Evolutionary conservation across 2,888 invertebrate genomes (phyloP).

Genomic region (Sesamia inferens): DNA sequence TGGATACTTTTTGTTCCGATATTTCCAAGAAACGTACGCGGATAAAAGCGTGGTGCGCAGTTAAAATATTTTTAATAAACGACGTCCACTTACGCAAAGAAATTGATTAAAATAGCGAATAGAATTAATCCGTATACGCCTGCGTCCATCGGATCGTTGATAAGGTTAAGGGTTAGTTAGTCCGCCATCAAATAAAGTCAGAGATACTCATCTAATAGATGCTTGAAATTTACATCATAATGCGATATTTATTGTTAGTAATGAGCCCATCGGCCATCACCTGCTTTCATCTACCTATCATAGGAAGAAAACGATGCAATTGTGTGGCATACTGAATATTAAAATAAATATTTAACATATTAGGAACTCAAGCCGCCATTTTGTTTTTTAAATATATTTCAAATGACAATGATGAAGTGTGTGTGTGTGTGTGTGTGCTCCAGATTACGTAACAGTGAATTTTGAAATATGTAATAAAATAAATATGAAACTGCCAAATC

Average conservation of each 20-base stretch:
- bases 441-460: too few relatives aligned
- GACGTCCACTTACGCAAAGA: constrained; percentile 25
- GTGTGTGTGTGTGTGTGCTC: too few relatives aligned
- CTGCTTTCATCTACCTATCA: constrained; percentile 35
- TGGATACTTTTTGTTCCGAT: too few relatives aligned
- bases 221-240: constrained; percentile 43
- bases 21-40: too few relatives aligned
- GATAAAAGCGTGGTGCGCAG: too few relatives aligned
- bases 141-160: constrained; percentile 32
- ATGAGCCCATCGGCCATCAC: constrained; percentile 20
- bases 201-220: constrained; percentile 38
- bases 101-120: constrained; percentile 47
- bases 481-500: too few relatives aligned
- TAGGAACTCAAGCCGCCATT: too few relatives aligned
- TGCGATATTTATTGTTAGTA: constrained; percentile 42
- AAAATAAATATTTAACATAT: constrained; percentile 14
- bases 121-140: constrained; percentile 44
- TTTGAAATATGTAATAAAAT: too few relatives aligned
- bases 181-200: constrained; percentile 29
- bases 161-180: constrained; percentile 34
- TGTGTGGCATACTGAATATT: constrained; percentile 26
- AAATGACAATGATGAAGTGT: too few relatives aligned
- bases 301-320: constrained; percentile 25
- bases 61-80: constrained; percentile 1
- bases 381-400: too few relatives aligned